Percentiles rank a stretch among this genome's conserved stretches.
Evolutionary conservation across 2,113 vertebrate species (phyloP).

Genomic region (Orientallactaga bullata): DNA sequence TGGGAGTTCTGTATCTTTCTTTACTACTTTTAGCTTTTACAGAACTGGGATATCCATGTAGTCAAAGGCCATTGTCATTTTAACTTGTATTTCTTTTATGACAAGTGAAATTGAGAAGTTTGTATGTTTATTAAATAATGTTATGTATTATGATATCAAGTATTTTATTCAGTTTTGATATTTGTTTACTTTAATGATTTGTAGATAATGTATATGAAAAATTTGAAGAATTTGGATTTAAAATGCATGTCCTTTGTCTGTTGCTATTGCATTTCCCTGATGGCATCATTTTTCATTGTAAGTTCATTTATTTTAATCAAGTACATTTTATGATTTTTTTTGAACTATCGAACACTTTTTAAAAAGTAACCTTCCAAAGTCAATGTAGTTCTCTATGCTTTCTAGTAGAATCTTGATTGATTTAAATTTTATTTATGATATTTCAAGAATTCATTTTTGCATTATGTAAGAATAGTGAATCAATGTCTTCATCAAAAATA

Average conservation of each 20-base stretch:
- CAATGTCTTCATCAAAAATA: neutral
- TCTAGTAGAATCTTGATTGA: neutral
- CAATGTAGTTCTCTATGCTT: neutral
- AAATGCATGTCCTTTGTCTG: neutral
- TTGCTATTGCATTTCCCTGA: neutral
- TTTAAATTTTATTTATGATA: neutral
- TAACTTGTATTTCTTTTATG: neutral
- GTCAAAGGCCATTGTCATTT: neutral
- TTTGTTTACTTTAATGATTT: neutral
- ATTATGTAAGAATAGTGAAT: neutral
- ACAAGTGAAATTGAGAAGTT: neutral
- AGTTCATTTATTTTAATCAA: conserved; percentile 7
- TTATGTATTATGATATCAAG: neutral
- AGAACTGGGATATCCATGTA: neutral
- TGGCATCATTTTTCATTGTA: neutral
- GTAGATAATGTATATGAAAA: neutral
- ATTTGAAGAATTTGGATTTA: neutral
- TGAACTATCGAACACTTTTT: neutral
- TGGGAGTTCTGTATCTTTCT: neutral
- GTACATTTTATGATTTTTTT: neutral
- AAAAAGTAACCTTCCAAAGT: neutral
- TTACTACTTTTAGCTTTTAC: neutral
- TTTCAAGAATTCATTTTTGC: neutral
- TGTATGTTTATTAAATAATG: neutral
- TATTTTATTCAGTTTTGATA: neutral